Evolutionary conservation across 2,113 vertebrate genomes (phyloP).

Genomic region (Brachyhypopomus gauderio): DNA sequence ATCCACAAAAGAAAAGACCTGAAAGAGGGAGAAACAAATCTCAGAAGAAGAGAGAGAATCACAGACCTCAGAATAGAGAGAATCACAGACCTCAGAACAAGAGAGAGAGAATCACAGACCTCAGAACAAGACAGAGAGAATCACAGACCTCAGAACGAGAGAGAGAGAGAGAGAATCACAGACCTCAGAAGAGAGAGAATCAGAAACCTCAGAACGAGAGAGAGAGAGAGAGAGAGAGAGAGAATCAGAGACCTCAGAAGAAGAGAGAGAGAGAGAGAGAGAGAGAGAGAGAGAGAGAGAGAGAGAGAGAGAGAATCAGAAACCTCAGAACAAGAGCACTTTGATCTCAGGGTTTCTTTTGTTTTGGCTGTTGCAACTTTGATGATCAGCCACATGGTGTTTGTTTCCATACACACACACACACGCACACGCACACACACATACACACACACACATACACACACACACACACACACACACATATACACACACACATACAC

Average conservation of each 20-base stretch:
- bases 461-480: too few relatives aligned
- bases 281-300: neutral
- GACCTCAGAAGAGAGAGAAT: neutral
- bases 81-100: neutral
- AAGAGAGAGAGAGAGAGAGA: too few relatives aligned
- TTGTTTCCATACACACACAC: slow-evolving; percentile 15
- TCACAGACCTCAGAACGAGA: neutral
- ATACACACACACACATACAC: too few relatives aligned
- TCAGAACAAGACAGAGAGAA: neutral
- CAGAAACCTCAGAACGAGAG: neutral
- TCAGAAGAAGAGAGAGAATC: neutral
- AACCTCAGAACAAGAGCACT: slow-evolving; percentile 1
- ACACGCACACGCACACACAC: too few relatives aligned
- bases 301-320: neutral
- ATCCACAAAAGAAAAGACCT: neutral
- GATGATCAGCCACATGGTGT: slow-evolving; percentile 32
- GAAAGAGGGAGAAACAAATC: neutral
- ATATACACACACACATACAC: too few relatives aligned
- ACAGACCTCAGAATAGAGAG: neutral
- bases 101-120: neutral
- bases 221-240: too few relatives aligned
- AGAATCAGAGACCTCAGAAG: too few relatives aligned
- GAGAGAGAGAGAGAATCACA: too few relatives aligned
- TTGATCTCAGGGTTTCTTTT: slow-evolving; percentile 25
- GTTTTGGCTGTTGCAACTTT: slow-evolving; percentile 14